Conservation (phyloP, 2,113 vertebrate species). For the Lycaon pictus region DNA sequence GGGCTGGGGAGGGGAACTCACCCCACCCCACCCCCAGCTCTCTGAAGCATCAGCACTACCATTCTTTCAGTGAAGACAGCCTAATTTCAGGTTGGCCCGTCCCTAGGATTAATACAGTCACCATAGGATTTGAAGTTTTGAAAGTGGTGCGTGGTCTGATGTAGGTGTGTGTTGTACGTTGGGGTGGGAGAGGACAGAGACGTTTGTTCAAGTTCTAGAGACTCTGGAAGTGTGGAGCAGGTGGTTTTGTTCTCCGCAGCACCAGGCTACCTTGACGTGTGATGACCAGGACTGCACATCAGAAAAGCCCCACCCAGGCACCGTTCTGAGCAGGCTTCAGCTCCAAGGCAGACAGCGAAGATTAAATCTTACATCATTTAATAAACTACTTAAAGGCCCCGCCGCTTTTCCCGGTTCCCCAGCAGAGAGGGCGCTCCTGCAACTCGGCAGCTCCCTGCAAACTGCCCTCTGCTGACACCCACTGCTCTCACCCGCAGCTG, state of each 20-base stretch:
- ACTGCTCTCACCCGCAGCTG: neutral
- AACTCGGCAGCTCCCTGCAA: fast-evolving
- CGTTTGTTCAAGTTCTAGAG: neutral
- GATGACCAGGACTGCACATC: neutral
- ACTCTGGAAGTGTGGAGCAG: neutral
- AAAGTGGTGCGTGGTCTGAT: conserved; percentile 53
- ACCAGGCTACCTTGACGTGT: neutral
- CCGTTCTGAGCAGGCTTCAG: conserved; percentile 19
- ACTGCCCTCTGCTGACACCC: neutral
- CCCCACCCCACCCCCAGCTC: neutral
- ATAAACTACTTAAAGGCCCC: conserved; percentile 66
- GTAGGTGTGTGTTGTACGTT: neutral
- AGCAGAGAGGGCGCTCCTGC: neutral
- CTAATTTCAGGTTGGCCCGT: conserved; percentile 23
- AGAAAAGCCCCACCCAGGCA: conserved; percentile 56
- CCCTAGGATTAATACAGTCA: neutral
- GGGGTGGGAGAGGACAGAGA: neutral
- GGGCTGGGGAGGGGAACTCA: neutral
- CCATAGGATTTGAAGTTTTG: conserved; percentile 51
- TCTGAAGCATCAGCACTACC: neutral
- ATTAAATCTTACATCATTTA: conserved; percentile 44
- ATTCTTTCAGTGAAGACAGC: neutral
- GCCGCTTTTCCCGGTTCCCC: neutral
- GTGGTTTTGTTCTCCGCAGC: conserved; percentile 57
- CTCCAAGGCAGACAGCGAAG: conserved; percentile 42